Evolutionary conservation across 2,797 vertebrate species (phyloP), one percentile per base, ranked within the genome.

Genomic region (Xenopus petersii): DNA sequence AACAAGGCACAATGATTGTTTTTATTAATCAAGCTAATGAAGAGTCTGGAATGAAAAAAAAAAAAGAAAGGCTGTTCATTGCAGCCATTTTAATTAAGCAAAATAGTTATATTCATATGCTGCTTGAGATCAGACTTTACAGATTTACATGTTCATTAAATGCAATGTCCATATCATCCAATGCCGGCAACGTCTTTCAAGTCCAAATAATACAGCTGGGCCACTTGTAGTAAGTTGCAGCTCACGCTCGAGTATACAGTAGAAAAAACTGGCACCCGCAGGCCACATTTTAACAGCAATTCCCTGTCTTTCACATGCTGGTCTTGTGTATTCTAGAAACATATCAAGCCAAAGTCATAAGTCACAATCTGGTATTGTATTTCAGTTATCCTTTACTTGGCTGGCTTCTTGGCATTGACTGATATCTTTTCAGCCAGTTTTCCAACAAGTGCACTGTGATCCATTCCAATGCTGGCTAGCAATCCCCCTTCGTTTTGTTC

Each of bases 391-490:
- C 76, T 85, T 60, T 82, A 90, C 54, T 90, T 87, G 77, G 81
- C 87, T 33, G 86, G 87, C 0, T 81, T 83, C 69, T 88, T 30
- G 26, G 93, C 88, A 81, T 89, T 83, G 83, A 30, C 79, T 10
- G 94, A 92, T n/a, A 99, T 90, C 84, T 85, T 96, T 73, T 90
- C 87, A 85, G 98, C 71, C 33, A 99, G 91, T 86, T 85, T 96
- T 74, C 91, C 88, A 85, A 99, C 75, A 62, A 99, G 81, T 48
- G 88, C 91, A 78, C 91, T 90, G 81, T 99, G 97, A 81, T 98
- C 91, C 84, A 94, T 77, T 56, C 85, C 88, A 54, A 98, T 89
- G 59, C 91, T 98, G 72, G 96, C 97, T 61, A 98, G 89, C 48
- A 99, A 91, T 46, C 97, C 97, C 4, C 87, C 95, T 72, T 93